Base-by-base conservation (phyloP, 2,888 invertebrate genomes). In the Stictocephala bisonia region DNA sequence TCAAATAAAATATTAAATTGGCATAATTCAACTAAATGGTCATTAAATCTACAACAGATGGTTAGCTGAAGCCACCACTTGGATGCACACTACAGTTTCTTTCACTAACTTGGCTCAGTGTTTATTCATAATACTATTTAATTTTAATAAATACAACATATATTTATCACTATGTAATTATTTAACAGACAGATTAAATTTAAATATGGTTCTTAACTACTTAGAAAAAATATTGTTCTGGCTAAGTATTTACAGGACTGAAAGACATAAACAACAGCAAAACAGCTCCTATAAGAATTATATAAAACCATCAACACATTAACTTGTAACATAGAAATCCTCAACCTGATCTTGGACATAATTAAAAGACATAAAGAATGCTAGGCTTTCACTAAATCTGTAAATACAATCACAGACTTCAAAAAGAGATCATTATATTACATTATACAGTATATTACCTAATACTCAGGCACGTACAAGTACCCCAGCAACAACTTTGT, bases 401-500 rank as follows among this genome's bases (percentile, higher is more conserved):
- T 58, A 29, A 60, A 29, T 20, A 60, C 60, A 60, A 60, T 60
- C 60, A 60, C 60, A 60, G 60, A 60, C 60, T 60, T 60, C 20
- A 60, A 60, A n/a, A 60, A 60, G 35, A 60, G 60, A 60, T 60
- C 60, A 35, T 22, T 60, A 60, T 60, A 58, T 58, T 31, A 29
- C 13, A 26, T 22, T 60, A 60, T 24, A 40, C 60, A 1, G 22
- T n/a, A n/a, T n/a, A 13, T 31, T 22, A 35, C 60, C 18, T 22
- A 11, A 24, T 20, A 60, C 60, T 13, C 9, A n/a, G 40, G 24
- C 35, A 35, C 35, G n/a, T n/a, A 31, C 24, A 31, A 58, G 24
- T 60, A 35, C 13, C 20, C 24, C 35, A 24, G 40, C 40, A 60
- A 60, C 60, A 40, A 60, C 35, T 60, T 60, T 13, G 31, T 60